phyloP scores from a whole-genome alignment of 2,888 invertebrate genomes.

The Cenopis cana region DNA sequence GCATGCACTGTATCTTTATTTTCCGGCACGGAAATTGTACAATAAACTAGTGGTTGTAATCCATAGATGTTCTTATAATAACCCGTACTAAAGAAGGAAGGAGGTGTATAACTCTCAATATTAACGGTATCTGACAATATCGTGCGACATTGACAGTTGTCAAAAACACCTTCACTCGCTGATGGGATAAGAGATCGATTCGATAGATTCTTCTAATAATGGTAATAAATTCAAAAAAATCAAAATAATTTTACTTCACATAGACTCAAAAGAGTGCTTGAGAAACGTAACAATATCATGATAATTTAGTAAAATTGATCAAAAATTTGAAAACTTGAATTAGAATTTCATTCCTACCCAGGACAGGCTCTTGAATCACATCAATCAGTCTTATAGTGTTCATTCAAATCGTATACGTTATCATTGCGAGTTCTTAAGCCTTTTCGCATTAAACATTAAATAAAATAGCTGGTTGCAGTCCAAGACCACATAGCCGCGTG shows the following conservation, averaged over 20 bases:
- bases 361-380: background rate
- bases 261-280: no score
- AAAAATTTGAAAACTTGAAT: background rate
- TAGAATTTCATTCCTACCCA: background rate
- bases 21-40: no score
- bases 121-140: background rate
- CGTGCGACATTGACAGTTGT: no score
- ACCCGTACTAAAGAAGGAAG: no score
- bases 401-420: background rate
- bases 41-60: no score
- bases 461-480: slow-evolving; percentile 61
- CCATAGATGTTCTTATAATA: no score
- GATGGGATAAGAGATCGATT: background rate
- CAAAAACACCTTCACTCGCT: no score
- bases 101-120: no score
- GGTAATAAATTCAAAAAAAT: no score
- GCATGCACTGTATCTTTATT: background rate
- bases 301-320: background rate
- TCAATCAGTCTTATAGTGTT: slow-evolving; percentile 8
- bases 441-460: slow-evolving; percentile 22
- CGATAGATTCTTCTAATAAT: background rate
- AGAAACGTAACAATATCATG: no score
- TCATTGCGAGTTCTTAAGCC: slow-evolving; percentile 15
- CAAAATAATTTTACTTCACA: no score
- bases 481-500: slow-evolving; percentile 55